Evolutionary conservation across 35 echinoderm and acorn worm genomes (phyloP).

Genomic region (Ptychodera flava): DNA sequence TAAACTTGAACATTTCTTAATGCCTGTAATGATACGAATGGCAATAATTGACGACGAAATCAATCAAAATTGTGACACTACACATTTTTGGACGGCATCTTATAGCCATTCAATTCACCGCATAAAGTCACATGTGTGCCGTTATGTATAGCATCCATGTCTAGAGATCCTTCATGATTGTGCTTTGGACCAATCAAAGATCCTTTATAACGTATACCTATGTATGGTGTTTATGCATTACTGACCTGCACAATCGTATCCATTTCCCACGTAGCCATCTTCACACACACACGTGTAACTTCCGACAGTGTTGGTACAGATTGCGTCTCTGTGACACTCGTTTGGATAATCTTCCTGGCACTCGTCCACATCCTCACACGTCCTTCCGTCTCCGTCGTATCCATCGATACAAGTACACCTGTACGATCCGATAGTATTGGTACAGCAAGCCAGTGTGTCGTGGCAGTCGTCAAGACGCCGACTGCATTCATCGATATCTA

Average conservation of each 20-base stretch:
- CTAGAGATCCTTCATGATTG: too few species aligned
- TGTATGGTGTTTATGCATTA: too few species aligned
- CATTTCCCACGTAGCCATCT: neutral
- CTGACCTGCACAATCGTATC: neutral
- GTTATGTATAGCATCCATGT: too few species aligned
- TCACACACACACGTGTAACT: slow-evolving; percentile 5
- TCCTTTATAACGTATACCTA: too few species aligned
- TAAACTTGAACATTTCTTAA: too few species aligned
- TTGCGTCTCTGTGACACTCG: neutral
- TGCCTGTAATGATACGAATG: too few species aligned
- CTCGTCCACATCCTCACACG: slow-evolving; percentile 39
- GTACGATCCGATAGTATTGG: slow-evolving; percentile 51
- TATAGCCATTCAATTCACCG: too few species aligned
- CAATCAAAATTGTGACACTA: too few species aligned
- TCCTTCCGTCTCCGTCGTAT: slow-evolving; percentile 59
- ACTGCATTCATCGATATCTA: slow-evolving; percentile 48
- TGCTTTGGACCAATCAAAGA: too few species aligned
- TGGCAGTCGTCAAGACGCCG: slow-evolving; percentile 4
- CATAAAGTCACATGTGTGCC: too few species aligned
- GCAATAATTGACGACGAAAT: too few species aligned
- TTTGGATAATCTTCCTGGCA: neutral
- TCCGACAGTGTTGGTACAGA: neutral
- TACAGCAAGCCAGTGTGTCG: slow-evolving; percentile 39
- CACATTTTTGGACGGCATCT: too few species aligned
- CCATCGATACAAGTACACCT: slow-evolving; percentile 51